A percentile compares a stretch with the other conserved stretches of the same genome.
Evolutionary conservation across 2,888 invertebrate species (phyloP).

Genomic region (Prosapia bicincta): DNA sequence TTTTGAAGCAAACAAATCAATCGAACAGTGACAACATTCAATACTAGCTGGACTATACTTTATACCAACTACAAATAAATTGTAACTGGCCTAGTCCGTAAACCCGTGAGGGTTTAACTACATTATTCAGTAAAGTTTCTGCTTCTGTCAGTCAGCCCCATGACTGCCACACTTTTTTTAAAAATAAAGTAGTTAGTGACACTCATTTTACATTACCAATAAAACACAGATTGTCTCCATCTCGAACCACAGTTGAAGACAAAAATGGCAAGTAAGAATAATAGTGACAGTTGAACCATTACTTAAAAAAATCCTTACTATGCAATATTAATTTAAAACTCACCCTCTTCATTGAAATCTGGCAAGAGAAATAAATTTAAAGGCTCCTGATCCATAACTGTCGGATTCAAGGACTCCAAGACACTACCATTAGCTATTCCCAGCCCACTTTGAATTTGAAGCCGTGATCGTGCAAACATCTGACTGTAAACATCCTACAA

Average conservation of each 20-base stretch:
- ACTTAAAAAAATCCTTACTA: background rate
- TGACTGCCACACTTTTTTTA: no score
- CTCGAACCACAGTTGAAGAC: background rate
- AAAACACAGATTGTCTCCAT: no score
- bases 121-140: no score
- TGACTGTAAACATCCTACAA: conserved; percentile 49
- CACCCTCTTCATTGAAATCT: conserved; percentile 52
- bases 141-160: no score
- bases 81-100: no score
- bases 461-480: conserved; percentile 60
- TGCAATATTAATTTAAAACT: conserved; percentile 20
- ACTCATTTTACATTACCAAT: background rate
- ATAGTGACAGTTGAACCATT: background rate
- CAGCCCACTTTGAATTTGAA: conserved; percentile 64
- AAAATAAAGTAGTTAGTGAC: background rate
- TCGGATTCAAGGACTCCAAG: conserved; percentile 51
- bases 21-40: no score
- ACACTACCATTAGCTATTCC: conserved; percentile 55
- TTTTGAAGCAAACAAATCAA: no score
- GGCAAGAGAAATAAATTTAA: conserved; percentile 69
- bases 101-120: no score
- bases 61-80: no score
- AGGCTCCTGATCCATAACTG: conserved; percentile 55
- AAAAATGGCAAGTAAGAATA: background rate
- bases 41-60: no score